These are phyloP conservation scores for Cherax destructor DNA, from an alignment of 1,140 invertebrate species.

Conservation along the genomic window DNA sequence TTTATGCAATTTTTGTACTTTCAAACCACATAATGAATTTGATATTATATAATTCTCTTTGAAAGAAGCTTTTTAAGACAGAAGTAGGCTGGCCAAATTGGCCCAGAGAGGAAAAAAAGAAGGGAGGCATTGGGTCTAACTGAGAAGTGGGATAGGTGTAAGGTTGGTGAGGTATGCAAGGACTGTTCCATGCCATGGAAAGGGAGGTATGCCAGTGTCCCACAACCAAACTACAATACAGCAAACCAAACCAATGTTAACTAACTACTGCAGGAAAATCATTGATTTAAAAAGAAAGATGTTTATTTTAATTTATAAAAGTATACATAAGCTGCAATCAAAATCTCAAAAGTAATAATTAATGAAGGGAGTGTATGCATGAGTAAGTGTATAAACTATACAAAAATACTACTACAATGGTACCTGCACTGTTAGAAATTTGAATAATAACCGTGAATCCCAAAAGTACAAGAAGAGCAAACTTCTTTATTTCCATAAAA, in stretches of 20 bases:
- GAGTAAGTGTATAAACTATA: conserved; percentile 17
- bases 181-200: conserved; percentile 51
- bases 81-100: neutral
- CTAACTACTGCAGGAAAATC: conserved; percentile 61
- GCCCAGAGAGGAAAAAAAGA: neutral
- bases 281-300: conserved; percentile 46
- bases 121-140: conserved; percentile 19
- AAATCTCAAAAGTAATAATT: conserved; percentile 46
- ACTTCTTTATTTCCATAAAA: conserved; percentile 10
- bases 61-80: neutral
- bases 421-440: conserved; percentile 46
- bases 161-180: conserved; percentile 29
- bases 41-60: neutral
- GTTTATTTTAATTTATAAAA: conserved; percentile 37
- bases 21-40: neutral
- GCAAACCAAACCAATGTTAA: conserved; percentile 70
- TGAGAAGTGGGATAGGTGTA: conserved; percentile 20
- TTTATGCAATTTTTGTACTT: no score
- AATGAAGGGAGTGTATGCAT: conserved; percentile 44
- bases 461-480: conserved; percentile 45
- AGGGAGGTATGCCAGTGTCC: conserved; percentile 58
- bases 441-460: conserved; percentile 31
- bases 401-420: conserved; percentile 28
- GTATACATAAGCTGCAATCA: conserved; percentile 50
- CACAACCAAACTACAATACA: conserved; percentile 68